Base-by-base conservation (phyloP, 1,140 invertebrate genomes). In the Mycetomoellerius zeteki region DNA sequence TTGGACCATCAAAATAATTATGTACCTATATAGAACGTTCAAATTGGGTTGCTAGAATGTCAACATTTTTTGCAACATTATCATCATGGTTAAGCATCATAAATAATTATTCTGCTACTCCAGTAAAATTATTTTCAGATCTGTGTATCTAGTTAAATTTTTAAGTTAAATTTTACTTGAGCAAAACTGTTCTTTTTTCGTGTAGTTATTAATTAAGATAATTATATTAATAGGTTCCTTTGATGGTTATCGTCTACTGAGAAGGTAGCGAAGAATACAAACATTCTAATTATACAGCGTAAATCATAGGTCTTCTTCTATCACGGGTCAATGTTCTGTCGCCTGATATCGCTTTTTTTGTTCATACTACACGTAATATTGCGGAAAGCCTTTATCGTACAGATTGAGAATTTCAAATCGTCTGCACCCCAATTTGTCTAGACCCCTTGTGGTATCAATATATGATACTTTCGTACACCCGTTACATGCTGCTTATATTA, bases 311-410 rank as follows among this genome's bases (percentile, higher is more conserved):
- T 30, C 43, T 69, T 69, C 64, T 69, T 58, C 30, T 81, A 71
- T 71, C 78, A 24, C n/a, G 37, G 50, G 78, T 81, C 65, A 81
- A 81, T 33, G 65, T 71, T 58, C 78, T 30, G 16, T 71, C 50
- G 30, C 6, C 30, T 58, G 78, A 81, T 71, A 81, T 71, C 33
- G 2, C 1, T 21, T 54, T 54, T 43, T 81, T 80, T 54, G 16
- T 81, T 14, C 30, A 8, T 2, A 43, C 1, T 52, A 37, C 50
- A 24, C 52, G 30, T 64, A 54, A 69, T 27, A 24, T 71, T 0
- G 30, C 16, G 30, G 16, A 69, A 54, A 54, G 21, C 1, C 7
- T 58, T 50, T 64, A 64, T 78, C 43, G 12, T 27, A 27, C 3
- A 71, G 50, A 58, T 69, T 69, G 77, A 81, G 64, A 81, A 43